Conservation (phyloP, 2,797 vertebrate species). For the Thunnus albacares region DNA sequence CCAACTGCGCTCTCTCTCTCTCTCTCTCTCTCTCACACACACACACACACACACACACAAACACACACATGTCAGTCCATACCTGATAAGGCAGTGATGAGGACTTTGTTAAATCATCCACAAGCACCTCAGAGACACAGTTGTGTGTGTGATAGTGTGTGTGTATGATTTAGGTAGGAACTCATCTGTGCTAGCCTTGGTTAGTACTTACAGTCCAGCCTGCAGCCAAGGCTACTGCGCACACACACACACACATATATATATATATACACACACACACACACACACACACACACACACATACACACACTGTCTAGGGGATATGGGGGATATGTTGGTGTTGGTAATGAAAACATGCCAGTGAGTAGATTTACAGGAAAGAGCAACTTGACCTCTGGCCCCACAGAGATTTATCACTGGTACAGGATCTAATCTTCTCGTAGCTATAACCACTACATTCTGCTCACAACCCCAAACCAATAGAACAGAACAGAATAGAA, state of each 20-base stretch:
- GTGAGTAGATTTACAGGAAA: slow-evolving; percentile 83
- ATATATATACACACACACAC: slow-evolving; percentile 36
- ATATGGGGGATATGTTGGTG: slow-evolving; percentile 71
- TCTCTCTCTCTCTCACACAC: slow-evolving; percentile 17
- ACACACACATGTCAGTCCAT: slow-evolving; percentile 47
- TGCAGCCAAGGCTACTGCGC: slow-evolving; percentile 70
- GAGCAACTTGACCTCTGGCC: slow-evolving; percentile 80
- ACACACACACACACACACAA: slow-evolving; percentile 26
- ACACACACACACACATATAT: slow-evolving; percentile 28
- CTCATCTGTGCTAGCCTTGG: slow-evolving; percentile 70
- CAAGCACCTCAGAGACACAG: slow-evolving; percentile 71
- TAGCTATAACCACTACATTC: slow-evolving; percentile 43
- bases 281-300: slow-evolving; percentile 33
- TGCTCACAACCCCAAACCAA: slow-evolving; percentile 25
- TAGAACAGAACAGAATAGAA: slow-evolving; percentile 20
- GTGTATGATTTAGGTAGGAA: slow-evolving; percentile 75
- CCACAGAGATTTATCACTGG: slow-evolving; percentile 68
- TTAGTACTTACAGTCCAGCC: slow-evolving; percentile 64
- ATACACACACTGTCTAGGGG: slow-evolving; percentile 47
- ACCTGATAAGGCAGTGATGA: slow-evolving; percentile 82
- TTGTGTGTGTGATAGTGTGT: slow-evolving; percentile 34
- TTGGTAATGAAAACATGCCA: slow-evolving; percentile 84
- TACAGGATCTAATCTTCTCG: slow-evolving; percentile 77
- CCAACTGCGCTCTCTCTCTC: slow-evolving; percentile 45
- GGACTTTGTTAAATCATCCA: slow-evolving; percentile 82